Percentiles rank a stretch among this genome's conserved stretches.
Evolutionary conservation across 2,888 invertebrate species (phyloP).

Genomic region (Ectemnius continuus): DNA sequence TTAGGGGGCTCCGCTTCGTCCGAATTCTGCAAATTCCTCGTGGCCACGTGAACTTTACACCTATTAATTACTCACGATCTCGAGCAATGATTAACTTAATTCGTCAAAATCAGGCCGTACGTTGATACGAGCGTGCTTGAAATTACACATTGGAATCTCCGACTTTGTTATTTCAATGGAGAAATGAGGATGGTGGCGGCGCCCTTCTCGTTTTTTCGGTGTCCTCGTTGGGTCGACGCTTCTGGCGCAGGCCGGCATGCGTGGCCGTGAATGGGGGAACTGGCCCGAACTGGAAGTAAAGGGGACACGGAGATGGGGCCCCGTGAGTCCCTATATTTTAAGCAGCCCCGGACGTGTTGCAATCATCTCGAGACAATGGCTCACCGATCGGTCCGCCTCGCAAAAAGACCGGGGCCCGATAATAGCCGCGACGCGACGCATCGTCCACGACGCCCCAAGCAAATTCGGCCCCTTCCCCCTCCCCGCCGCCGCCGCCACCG

Average conservation of each 20-base stretch:
- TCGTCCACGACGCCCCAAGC: conserved; percentile 62
- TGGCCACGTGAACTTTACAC: too few relatives aligned
- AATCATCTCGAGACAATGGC: conserved; percentile 78
- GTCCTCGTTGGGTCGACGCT: conserved; percentile 47
- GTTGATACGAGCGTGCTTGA: too few relatives aligned
- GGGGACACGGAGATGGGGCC: conserved; percentile 52
- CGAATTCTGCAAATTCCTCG: too few relatives aligned
- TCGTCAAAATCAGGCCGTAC: too few relatives aligned
- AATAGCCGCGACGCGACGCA: conserved; percentile 74
- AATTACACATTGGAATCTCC: too few relatives aligned
- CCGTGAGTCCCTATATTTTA: conserved; percentile 73
- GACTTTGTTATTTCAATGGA: too few relatives aligned
- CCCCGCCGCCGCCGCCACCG: too few relatives aligned
- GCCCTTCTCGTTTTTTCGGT: conserved; percentile 60
- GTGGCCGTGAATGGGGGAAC: conserved; percentile 23
- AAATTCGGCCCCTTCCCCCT: conserved; percentile 24
- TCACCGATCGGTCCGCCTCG: conserved; percentile 69
- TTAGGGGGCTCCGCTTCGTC: too few relatives aligned
- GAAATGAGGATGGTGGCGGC: conserved; percentile 13
- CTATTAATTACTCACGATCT: too few relatives aligned
- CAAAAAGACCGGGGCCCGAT: conserved; percentile 74
- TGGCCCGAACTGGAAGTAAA: conserved; percentile 52
- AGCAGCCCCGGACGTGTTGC: conserved; percentile 77
- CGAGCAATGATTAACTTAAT: too few relatives aligned
- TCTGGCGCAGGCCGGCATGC: conserved; percentile 47